Evolutionary conservation across 2,113 vertebrate species (phyloP).

Genomic region (Paralichthys olivaceus): DNA sequence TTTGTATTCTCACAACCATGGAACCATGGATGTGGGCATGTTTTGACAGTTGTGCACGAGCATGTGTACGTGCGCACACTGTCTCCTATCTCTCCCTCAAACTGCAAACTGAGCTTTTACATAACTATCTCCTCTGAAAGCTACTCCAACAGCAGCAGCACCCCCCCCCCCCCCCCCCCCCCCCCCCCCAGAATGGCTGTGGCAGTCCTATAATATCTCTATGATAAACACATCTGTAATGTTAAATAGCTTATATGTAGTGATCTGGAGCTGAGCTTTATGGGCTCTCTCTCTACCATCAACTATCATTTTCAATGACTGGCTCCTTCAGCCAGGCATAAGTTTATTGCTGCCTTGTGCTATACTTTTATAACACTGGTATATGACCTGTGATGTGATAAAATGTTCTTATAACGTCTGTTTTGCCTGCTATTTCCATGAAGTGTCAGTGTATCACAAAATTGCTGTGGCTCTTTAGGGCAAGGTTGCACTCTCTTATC

Average conservation of each 20-base stretch:
- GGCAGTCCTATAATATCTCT: conserved; percentile 6
- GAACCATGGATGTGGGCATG: conserved; percentile 23
- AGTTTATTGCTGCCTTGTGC: conserved; percentile 1
- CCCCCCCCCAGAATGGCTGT: conserved; percentile 24
- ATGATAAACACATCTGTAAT: background rate
- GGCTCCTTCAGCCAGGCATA: conserved; percentile 6
- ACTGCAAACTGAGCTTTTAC: conserved; percentile 53
- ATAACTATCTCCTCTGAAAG: conserved; percentile 57
- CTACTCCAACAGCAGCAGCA: no score
- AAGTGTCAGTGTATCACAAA: background rate
- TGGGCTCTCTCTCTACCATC: conserved; percentile 7
- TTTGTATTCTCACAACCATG: conserved; percentile 17
- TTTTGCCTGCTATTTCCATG: background rate
- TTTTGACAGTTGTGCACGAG: conserved; percentile 17
- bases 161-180: background rate
- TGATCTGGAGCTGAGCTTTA: conserved; percentile 21
- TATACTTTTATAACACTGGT: conserved; percentile 20
- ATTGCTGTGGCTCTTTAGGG: conserved; percentile 4
- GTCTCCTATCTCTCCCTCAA: background rate
- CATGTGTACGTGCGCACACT: background rate
- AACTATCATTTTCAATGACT: conserved; percentile 1
- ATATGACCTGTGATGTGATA: background rate
- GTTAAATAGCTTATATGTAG: conserved; percentile 1
- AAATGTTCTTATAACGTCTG: conserved; percentile 1
- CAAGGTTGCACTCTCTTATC: conserved; percentile 38